phyloP scores from a whole-genome alignment of 2,113 vertebrate genomes.

The Ibidorhyncha struthersii region DNA sequence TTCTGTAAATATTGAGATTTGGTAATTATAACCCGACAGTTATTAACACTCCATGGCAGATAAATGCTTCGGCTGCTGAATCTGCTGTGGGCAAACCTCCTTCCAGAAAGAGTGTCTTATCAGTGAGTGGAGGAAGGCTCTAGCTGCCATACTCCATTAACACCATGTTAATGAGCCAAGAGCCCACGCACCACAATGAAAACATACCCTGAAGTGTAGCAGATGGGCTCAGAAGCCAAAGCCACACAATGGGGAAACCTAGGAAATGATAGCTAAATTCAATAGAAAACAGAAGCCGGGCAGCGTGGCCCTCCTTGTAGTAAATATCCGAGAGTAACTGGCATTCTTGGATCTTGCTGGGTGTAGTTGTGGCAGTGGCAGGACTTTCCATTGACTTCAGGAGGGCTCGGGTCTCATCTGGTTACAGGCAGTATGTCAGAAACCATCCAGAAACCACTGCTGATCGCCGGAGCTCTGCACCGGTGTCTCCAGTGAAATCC shows the following conservation, averaged over 20 bases:
- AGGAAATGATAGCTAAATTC: constrained; percentile 28
- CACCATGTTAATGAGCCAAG: constrained; percentile 61
- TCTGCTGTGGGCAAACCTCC: constrained; percentile 61
- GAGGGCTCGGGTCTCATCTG: background rate
- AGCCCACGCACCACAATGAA: constrained; percentile 50
- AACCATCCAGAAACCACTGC: background rate
- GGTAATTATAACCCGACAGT: constrained; percentile 65
- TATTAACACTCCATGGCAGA: constrained; percentile 62
- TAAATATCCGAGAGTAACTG: constrained; percentile 4
- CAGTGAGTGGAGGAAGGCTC: constrained; percentile 46
- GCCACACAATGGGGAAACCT: constrained; percentile 39
- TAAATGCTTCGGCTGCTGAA: constrained; percentile 61
- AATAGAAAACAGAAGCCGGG: constrained; percentile 30
- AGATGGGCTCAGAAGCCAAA: constrained; percentile 67
- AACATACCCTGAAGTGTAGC: constrained; percentile 66
- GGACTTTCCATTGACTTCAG: background rate
- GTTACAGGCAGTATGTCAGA: background rate
- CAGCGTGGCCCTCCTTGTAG: background rate
- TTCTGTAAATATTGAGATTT: constrained; percentile 73
- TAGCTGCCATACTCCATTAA: constrained; percentile 69
- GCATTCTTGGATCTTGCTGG: background rate
- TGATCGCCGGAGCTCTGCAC: background rate
- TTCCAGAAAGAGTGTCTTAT: constrained; percentile 38
- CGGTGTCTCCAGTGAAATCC: accelerated
- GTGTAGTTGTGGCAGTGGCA: background rate